Conservation (phyloP, 2,888 invertebrate species). For the Leptura quadrifasciata region DNA sequence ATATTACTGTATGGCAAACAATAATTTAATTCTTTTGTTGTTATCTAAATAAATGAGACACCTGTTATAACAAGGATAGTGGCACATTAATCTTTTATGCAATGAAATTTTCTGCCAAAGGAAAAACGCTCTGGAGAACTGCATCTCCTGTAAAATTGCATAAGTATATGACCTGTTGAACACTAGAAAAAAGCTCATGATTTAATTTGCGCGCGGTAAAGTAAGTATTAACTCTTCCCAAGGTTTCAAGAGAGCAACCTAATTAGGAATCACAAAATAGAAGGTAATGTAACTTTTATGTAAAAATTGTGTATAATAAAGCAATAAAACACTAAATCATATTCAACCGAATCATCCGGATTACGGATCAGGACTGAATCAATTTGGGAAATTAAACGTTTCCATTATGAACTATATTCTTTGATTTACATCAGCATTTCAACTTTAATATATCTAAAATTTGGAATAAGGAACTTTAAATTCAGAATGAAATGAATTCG, state of each 20-base stretch:
- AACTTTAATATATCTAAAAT: too few relatives aligned
- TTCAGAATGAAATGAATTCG: too few relatives aligned
- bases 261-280: not conserved
- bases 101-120: not conserved
- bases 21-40: too few relatives aligned
- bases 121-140: not conserved
- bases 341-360: slow-evolving; percentile 53
- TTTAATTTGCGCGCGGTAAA: not conserved
- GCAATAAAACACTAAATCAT: slow-evolving; percentile 56
- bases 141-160: not conserved
- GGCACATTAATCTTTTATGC: not conserved
- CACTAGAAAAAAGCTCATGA: not conserved
- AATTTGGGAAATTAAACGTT: slow-evolving; percentile 56
- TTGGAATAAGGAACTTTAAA: too few relatives aligned
- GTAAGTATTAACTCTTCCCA: not conserved
- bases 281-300: not conserved
- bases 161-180: too few relatives aligned
- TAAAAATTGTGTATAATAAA: slow-evolving; percentile 7
- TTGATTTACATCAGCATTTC: not conserved
- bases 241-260: not conserved
- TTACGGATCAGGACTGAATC: slow-evolving; percentile 56
- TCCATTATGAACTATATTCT: slow-evolving; percentile 41
- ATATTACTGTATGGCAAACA: too few relatives aligned
- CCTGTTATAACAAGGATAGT: too few relatives aligned
- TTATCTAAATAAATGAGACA: too few relatives aligned